Evolutionary conservation across 2,888 invertebrate species (phyloP), one percentile per base, ranked within the genome.

Genomic region (Pristionchus maxplancki): DNA sequence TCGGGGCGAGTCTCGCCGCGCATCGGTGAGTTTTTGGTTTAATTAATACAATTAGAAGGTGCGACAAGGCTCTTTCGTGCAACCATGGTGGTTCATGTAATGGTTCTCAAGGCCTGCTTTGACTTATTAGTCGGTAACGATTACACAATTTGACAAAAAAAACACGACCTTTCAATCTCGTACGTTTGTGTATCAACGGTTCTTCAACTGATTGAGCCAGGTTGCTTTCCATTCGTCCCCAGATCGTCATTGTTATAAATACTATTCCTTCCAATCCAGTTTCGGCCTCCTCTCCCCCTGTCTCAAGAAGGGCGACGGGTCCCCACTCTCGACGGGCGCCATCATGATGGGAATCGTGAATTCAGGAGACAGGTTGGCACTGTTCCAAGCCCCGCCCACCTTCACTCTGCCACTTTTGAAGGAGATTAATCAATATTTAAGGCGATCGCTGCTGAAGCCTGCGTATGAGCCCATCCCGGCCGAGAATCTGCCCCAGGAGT

Each of bases 401-500:
- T 50, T 50, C 17, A 50, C 5, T 50, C 20, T 1, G 8, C 50
- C 50, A 20, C 50, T 78, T 28, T 87, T 81, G 0, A 90, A 91
- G 40, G 67, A 91, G 15, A 89, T 88, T 5, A 4, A 15, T 6
- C n/a, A n/a, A n/a, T n/a, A n/a, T n/a, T n/a, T n/a, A n/a, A 71
- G 85, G 11, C n/a, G 64, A 40, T 64, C 62, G 0, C 90, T 90
- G 0, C 88, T 92, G 34, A 88, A 89, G 40, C 91, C 89, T 15
- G 58, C 88, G 24, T 91, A 89, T 31, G 90, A 89, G 9, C 92
- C 94, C 8, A 92, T 94, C 82, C 89, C 91, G 11, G 92, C 92
- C 28, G 94, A 94, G 28, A 93, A 93, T 78, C 90, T 94, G 50
- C 91, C 94, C 6, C 87, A 90, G 6, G 94, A 94, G 89, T 94